These are phyloP conservation scores for Pseudotriccus pelzelni DNA, from an alignment of 2,797 vertebrate genomes.

Conservation along the genomic window DNA sequence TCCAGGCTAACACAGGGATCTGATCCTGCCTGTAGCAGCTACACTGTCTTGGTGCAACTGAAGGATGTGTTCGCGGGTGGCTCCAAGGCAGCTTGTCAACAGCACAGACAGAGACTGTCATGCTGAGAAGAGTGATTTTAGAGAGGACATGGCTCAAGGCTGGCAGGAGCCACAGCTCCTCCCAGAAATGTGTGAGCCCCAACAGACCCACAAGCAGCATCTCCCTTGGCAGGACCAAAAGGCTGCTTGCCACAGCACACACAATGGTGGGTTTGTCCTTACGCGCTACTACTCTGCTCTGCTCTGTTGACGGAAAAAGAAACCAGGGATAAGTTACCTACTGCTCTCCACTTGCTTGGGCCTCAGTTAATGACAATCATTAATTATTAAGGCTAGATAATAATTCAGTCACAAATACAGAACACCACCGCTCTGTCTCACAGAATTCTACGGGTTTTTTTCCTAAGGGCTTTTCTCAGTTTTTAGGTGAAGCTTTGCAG, in stretches of 20 bases:
- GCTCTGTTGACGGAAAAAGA: not conserved
- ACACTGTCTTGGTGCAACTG: not conserved
- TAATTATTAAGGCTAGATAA: not conserved
- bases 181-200: not conserved
- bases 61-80: not conserved
- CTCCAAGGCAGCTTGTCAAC: not conserved
- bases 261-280: not conserved
- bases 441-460: not conserved
- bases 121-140: not conserved
- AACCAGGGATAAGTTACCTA: not conserved
- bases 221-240: not conserved
- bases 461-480: not conserved
- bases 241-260: not conserved
- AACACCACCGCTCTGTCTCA: not conserved
- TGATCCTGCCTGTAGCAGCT: not conserved
- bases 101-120: not conserved
- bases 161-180: not conserved
- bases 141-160: not conserved
- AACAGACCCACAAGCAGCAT: not conserved
- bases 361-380: not conserved
- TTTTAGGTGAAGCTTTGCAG: not conserved
- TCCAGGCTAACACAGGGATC: not conserved
- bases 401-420: not conserved
- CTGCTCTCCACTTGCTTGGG: not conserved
- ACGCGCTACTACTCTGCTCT: not conserved